Conservation (phyloP, 2,888 invertebrate genomes). For the Drosophila sordidula region DNA sequence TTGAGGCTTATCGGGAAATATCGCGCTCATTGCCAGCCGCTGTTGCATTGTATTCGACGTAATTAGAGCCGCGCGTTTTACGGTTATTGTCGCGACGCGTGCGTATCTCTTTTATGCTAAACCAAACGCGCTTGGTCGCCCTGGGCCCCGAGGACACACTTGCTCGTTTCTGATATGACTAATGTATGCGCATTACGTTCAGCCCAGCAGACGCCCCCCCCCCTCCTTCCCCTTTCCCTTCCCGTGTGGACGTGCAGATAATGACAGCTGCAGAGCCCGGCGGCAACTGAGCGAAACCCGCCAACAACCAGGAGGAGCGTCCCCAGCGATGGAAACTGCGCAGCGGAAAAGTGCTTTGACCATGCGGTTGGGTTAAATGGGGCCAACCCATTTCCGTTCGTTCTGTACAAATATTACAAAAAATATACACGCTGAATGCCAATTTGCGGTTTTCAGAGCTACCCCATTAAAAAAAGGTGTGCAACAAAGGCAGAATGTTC, state of each 20-base stretch:
- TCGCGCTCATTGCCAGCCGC: conserved; percentile 31
- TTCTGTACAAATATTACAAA: conserved; percentile 26
- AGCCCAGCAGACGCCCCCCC: conserved; percentile 15
- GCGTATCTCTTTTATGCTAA: conserved; percentile 62
- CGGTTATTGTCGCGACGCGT: conserved; percentile 69
- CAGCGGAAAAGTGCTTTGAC: conserved; percentile 42
- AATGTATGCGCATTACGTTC: conserved; percentile 71
- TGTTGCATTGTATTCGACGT: conserved; percentile 56
- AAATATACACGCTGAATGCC: conserved; percentile 23
- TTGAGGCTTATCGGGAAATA: conserved; percentile 51
- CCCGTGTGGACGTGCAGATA: conserved; percentile 55
- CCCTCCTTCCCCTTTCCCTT: background rate
- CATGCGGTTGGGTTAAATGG: conserved; percentile 43
- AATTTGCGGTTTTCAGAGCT: conserved; percentile 30
- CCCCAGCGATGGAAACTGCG: conserved; percentile 18
- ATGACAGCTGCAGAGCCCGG: conserved; percentile 58
- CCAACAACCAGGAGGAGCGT: conserved; percentile 24
- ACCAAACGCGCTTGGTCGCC: conserved; percentile 47
- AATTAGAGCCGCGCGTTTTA: conserved; percentile 66
- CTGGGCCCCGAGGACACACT: conserved; percentile 52
- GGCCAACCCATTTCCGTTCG: conserved; percentile 11
- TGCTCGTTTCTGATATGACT: conserved; percentile 67
- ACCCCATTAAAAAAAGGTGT: conserved; percentile 34
- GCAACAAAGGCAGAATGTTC: conserved; percentile 4
- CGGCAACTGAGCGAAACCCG: conserved; percentile 46